phyloP scores from a whole-genome alignment of 2,888 invertebrate species.

The Orthosia gothica region DNA sequence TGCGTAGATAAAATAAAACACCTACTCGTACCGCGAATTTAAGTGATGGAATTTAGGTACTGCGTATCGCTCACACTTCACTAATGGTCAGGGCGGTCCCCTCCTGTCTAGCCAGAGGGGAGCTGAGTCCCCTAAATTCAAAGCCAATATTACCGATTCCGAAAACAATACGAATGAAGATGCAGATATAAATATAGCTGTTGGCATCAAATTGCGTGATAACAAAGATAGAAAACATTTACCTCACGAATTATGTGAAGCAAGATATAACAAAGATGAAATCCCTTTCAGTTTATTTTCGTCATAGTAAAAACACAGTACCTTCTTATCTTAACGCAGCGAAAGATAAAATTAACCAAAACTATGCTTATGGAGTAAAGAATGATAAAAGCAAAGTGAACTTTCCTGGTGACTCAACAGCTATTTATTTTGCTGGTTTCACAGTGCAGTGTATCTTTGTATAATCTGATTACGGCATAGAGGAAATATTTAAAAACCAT shows the following conservation, averaged over 20 bases:
- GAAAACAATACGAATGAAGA: conserved; percentile 37
- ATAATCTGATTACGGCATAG: conserved; percentile 46
- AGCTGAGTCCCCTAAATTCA: conserved; percentile 32
- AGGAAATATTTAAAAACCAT: conserved; percentile 54
- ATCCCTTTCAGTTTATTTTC: conserved; percentile 16
- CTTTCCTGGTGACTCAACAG: conserved; percentile 41
- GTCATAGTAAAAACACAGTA: conserved; percentile 5
- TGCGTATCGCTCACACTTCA: conserved; percentile 25
- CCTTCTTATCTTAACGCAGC: conserved; percentile 25
- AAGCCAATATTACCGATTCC: conserved; percentile 30
- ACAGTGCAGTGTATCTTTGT: conserved; percentile 40
- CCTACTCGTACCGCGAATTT: background rate
- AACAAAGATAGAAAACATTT: conserved; percentile 27
- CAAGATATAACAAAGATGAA: conserved; percentile 21
- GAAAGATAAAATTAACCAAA: conserved; percentile 39
- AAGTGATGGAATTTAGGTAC: conserved; percentile 1
- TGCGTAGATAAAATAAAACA: conserved; percentile 4
- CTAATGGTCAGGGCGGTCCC: conserved; percentile 25
- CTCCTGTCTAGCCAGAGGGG: conserved; percentile 46
- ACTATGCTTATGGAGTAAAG: conserved; percentile 16
- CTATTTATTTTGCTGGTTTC: conserved; percentile 37
- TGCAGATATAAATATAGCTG: conserved; percentile 34
- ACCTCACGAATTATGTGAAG: conserved; percentile 1
- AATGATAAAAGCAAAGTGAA: conserved; percentile 44
- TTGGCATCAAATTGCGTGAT: conserved; percentile 31